Evolutionary conservation across 2,888 invertebrate genomes (phyloP), one percentile per base, ranked within the genome.

Genomic region (Sminthurides aquaticus): DNA sequence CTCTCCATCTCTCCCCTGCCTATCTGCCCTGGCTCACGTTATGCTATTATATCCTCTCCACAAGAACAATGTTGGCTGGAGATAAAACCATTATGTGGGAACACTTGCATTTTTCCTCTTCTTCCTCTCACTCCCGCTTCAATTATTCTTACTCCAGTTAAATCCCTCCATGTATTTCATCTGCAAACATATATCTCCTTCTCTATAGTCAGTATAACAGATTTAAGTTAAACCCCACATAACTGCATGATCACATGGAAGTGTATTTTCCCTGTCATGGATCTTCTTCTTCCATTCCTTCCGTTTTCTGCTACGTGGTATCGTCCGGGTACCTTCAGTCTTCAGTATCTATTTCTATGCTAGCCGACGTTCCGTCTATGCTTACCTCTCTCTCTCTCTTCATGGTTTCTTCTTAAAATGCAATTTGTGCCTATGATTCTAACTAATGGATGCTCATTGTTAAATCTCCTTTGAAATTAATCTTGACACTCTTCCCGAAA

Each of bases 401-500:
- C 43, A 11, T 15, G 5, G 15, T 15, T 34, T 34, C 43, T 34
- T 52, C 52, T 52, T 52, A 52, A 52, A 52, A 52, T 22, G 52
- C 20, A 52, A 52, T 52, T 52, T 52, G 52, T 52, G 52, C 52
- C 52, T 52, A 52, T 52, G 52, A 52, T 52, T 20, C 52, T 22
- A 52, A 52, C 52, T 52, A 52, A 52, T 52, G 52, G 52, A 52
- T 52, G 52, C 52, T 52, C 52, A 52, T 52, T 52, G 52, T 52
- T 52, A 52, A 52, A 52, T 52, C 52, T 52, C 52, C 52, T 52
- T 52, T 22, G 20, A 52, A 52, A 52, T 52, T 52, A 52, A 52
- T 52, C 52, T 52, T 52, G 52, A 52, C 52, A 52, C 22, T 52
- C 52, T 52, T 52, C 20, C 8, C 52, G 20, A 52, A 52, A 52